phyloP scores from a whole-genome alignment of 1,140 invertebrate species.

The Homarus americanus region DNA sequence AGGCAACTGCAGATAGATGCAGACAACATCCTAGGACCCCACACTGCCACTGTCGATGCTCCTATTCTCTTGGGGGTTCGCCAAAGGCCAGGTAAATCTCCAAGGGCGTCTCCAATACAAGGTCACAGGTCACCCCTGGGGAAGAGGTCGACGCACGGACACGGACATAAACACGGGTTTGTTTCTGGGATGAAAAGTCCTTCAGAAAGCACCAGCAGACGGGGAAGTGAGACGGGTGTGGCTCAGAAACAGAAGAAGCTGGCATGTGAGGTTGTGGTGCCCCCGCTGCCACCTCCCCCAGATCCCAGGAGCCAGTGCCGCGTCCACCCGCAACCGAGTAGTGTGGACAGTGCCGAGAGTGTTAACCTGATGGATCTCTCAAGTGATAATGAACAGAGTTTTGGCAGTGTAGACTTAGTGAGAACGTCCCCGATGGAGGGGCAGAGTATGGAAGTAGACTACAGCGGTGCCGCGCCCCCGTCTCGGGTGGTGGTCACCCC shows the following conservation, averaged over 20 bases:
- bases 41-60: neutral
- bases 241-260: constrained; percentile 63
- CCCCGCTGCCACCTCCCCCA: constrained; percentile 53
- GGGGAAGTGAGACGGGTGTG: constrained; percentile 60
- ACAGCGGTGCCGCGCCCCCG: constrained; percentile 24
- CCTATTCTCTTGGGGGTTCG: neutral
- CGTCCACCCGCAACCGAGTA: constrained; percentile 38
- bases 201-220: constrained; percentile 17
- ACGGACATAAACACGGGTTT: neutral
- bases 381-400: constrained; percentile 47
- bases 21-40: neutral
- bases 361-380: constrained; percentile 70
- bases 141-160: constrained; percentile 28
- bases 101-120: constrained; percentile 33
- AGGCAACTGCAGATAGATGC: constrained; percentile 48
- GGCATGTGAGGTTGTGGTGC: constrained; percentile 61
- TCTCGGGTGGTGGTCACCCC: constrained; percentile 19
- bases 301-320: constrained; percentile 31
- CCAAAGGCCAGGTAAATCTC: neutral
- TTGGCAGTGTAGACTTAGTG: constrained; percentile 3
- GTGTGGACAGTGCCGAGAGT: constrained; percentile 60
- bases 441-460: constrained; percentile 50
- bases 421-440: neutral
- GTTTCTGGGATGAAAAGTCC: constrained; percentile 2
- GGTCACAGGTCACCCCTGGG: constrained; percentile 43